phyloP scores from a whole-genome alignment of 2,888 invertebrate species.

The Stenoptilia bipunctidactyla region DNA sequence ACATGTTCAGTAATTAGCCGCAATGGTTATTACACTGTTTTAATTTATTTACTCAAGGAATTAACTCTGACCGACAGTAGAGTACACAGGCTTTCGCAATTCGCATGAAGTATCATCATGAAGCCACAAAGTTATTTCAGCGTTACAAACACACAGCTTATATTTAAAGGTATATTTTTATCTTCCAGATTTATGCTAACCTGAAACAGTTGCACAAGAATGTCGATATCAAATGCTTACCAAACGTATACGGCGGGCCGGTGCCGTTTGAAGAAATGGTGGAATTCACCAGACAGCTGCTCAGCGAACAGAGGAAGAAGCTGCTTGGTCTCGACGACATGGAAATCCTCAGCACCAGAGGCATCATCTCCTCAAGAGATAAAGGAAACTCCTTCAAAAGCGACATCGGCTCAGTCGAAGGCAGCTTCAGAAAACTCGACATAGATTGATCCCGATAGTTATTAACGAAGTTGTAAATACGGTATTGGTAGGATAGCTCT shows the following conservation, averaged over 20 bases:
- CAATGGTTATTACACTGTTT: too few species aligned
- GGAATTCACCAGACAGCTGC: conserved; percentile 74
- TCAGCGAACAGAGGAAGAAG: conserved; percentile 70
- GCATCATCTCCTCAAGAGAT: conserved; percentile 49
- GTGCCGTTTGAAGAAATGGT: conserved; percentile 81
- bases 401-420: conserved; percentile 51
- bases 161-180: not conserved
- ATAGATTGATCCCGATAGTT: conserved; percentile 59
- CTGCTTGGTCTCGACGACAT: conserved; percentile 75
- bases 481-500: too few species aligned
- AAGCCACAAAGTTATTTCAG: too few species aligned
- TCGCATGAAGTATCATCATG: too few species aligned
- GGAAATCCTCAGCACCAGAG: conserved; percentile 74
- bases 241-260: conserved; percentile 79
- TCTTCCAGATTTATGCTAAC: conserved; percentile 68
- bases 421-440: conserved; percentile 79
- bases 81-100: too few species aligned
- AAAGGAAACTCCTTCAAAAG: conserved; percentile 29
- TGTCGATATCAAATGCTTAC: conserved; percentile 75
- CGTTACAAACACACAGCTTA: too few species aligned
- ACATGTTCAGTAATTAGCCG: too few species aligned
- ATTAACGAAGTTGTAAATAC: too few species aligned
- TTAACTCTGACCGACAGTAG: too few species aligned
- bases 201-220: conserved; percentile 70
- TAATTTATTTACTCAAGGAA: too few species aligned